A percentile compares a stretch with the other conserved stretches of the same genome.
These are phyloP conservation scores for Pangasius djambal DNA, from an alignment of 2,797 vertebrate genomes.

Conservation along the genomic window DNA sequence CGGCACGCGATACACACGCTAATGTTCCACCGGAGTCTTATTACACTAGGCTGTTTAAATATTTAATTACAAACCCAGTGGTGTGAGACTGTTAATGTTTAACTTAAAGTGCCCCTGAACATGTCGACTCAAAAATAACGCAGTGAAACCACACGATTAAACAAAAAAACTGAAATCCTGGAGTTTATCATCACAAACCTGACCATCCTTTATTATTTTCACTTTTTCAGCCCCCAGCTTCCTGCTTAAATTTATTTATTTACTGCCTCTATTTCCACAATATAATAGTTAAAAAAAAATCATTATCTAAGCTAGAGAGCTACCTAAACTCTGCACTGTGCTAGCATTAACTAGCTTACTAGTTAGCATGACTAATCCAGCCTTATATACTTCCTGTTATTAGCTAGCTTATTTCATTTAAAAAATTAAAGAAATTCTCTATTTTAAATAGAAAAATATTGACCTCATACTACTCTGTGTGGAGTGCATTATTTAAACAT, in stretches of 20 bases:
- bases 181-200: neutral
- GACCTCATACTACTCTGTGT: neutral
- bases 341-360: neutral
- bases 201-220: neutral
- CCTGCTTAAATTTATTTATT: no score
- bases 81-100: neutral
- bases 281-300: no score
- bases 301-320: neutral
- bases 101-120: slow-evolving; percentile 15
- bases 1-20: slow-evolving; percentile 29
- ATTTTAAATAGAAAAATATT: neutral
- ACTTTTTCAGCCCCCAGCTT: no score
- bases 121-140: neutral
- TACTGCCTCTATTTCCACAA: neutral
- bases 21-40: neutral
- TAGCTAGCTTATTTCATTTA: neutral
- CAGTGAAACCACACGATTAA: neutral
- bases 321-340: neutral
- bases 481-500: neutral
- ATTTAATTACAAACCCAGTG: neutral
- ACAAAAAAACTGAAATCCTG: neutral
- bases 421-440: no score
- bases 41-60: neutral
- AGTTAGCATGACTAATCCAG: neutral
- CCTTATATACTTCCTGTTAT: no score